Conservation (phyloP, 2,113 vertebrate genomes). For the Pachyramphus minor region DNA sequence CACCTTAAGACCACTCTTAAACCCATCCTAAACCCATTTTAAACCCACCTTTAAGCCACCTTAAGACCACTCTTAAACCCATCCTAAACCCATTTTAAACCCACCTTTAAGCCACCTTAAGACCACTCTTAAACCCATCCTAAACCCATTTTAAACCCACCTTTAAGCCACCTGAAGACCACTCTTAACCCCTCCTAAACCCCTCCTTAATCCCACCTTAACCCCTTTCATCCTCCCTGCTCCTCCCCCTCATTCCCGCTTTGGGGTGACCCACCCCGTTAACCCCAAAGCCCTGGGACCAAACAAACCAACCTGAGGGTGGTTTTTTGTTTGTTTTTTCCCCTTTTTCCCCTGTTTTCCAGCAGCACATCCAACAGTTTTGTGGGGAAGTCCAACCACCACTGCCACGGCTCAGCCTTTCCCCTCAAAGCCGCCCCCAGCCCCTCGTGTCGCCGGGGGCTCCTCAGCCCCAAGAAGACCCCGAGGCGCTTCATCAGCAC, state of each 20-base stretch:
- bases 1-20: neutral
- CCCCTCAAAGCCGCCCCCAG: slow-evolving; percentile 72
- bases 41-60: too few relatives aligned
- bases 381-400: slow-evolving; percentile 67
- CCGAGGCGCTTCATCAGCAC: slow-evolving; percentile 72
- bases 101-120: too few relatives aligned
- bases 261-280: neutral
- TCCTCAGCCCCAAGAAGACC: slow-evolving; percentile 76
- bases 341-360: neutral
- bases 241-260: too few relatives aligned
- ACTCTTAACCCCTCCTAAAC: neutral
- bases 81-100: too few relatives aligned
- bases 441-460: slow-evolving; percentile 70
- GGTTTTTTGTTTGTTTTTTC: neutral
- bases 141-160: neutral
- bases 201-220: too few relatives aligned
- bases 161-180: neutral
- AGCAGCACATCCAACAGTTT: slow-evolving; percentile 66
- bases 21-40: too few relatives aligned
- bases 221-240: too few relatives aligned
- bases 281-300: neutral
- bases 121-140: too few relatives aligned
- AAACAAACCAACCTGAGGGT: neutral
- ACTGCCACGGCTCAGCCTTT: slow-evolving; percentile 67
- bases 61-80: too few relatives aligned